phyloP scores from a whole-genome alignment of 2,797 vertebrate genomes.

The Anguilla obscura region DNA sequence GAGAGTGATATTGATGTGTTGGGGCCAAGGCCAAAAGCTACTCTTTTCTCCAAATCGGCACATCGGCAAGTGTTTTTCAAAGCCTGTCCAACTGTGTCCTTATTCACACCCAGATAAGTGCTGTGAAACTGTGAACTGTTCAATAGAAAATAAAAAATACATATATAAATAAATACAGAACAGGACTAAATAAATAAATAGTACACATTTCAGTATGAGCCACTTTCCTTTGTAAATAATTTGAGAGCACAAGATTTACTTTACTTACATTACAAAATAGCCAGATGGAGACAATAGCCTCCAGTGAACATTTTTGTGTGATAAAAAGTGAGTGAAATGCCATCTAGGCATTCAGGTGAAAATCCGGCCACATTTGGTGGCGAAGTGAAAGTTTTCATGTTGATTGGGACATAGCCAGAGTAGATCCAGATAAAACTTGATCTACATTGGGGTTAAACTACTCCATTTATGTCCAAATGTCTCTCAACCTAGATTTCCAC shows the following conservation, averaged over 20 bases:
- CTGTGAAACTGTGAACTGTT: not conserved
- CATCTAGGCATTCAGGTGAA: not conserved
- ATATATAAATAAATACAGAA: not conserved
- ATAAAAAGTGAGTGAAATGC: not conserved
- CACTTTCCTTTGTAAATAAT: not conserved
- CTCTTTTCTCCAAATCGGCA: not conserved
- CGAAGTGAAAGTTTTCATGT: too few species aligned
- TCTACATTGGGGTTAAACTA: not conserved
- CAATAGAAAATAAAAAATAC: not conserved
- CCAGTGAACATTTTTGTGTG: not conserved
- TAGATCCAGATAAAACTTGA: not conserved
- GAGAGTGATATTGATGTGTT: not conserved
- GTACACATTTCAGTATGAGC: not conserved
- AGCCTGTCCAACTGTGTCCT: not conserved
- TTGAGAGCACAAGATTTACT: not conserved
- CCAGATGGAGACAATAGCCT: not conserved
- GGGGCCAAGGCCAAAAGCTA: not conserved
- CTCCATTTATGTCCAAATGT: not conserved
- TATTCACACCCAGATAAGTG: slow-evolving; percentile 8
- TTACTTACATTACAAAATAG: not conserved
- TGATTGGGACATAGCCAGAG: not conserved
- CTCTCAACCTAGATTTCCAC: not conserved
- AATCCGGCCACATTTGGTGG: too few species aligned
- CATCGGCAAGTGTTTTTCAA: not conserved
- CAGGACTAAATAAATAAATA: not conserved